These are phyloP conservation scores for Gymnocephalus cernua DNA, from an alignment of 2,113 vertebrate genomes.

Conservation along the genomic window DNA sequence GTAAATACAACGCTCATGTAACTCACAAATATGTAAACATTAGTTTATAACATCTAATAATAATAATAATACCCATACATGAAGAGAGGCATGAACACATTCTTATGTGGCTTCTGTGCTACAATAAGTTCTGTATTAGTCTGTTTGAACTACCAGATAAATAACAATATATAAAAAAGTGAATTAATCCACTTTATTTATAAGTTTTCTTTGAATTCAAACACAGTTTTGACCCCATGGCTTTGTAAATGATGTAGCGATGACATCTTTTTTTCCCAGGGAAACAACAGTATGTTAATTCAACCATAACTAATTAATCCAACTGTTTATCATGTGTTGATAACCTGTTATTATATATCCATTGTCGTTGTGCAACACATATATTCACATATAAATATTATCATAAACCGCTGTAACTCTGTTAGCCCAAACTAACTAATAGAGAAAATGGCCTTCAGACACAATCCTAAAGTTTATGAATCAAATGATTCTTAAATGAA, in stretches of 20 bases:
- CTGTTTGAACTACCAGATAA: background rate
- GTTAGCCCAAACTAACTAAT: background rate
- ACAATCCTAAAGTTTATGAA: background rate
- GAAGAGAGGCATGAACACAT: background rate
- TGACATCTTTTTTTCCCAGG: background rate
- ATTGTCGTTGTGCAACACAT: background rate
- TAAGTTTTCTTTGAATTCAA: background rate
- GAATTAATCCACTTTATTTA: background rate
- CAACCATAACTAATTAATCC: background rate
- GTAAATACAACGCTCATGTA: background rate
- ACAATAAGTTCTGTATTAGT: background rate
- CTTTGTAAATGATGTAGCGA: background rate
- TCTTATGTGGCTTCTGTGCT: background rate
- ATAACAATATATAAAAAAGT: background rate
- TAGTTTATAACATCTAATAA: background rate
- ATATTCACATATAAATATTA: background rate
- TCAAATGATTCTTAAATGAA: background rate
- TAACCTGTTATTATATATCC: background rate
- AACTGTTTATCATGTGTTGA: background rate
- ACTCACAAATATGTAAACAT: slow-evolving; percentile 1
- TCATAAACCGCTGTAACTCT: background rate
- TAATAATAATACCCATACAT: background rate
- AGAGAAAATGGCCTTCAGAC: background rate
- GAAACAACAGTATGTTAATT: background rate
- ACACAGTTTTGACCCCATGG: background rate